phyloP scores from a whole-genome alignment of 2,113 vertebrate species.

The Amphiprion ocellaris region DNA sequence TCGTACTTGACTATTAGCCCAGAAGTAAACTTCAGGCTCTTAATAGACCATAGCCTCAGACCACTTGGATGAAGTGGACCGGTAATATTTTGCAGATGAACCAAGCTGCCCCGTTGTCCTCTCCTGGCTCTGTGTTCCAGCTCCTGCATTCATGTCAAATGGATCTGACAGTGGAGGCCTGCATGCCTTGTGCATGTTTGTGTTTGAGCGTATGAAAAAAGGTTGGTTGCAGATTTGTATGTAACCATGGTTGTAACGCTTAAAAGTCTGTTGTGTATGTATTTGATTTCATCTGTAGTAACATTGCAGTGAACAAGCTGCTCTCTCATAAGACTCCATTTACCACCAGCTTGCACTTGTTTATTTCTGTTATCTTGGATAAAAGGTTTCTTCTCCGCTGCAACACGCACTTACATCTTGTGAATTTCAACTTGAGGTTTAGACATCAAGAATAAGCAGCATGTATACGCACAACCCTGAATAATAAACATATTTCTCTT shows the following conservation, averaged over 20 bases:
- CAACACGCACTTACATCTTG: not conserved
- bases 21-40: conserved; percentile 22
- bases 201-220: not conserved
- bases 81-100: conserved; percentile 16
- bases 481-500: conserved; percentile 42
- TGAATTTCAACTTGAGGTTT: conserved; percentile 19
- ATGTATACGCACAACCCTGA: conserved; percentile 18
- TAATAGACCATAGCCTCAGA: not conserved
- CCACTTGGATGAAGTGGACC: conserved; percentile 3
- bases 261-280: not conserved
- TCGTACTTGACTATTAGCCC: not conserved
- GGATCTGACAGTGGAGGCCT: conserved; percentile 25
- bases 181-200: not conserved
- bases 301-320: not conserved
- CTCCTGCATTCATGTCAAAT: conserved; percentile 13
- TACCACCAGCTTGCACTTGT: conserved; percentile 11
- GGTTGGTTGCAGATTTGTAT: conserved; percentile 24
- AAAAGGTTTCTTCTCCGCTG: conserved; percentile 11
- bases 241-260: not conserved
- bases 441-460: not conserved
- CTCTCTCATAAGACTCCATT: not conserved
- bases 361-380: not conserved
- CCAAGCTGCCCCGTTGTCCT: not conserved
- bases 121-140: not conserved
- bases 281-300: conserved; percentile 6